Percentiles rank a stretch among this genome's conserved stretches.
These are phyloP conservation scores for Stramonita haemastoma DNA, from an alignment of 2,888 invertebrate species.

Conservation along the genomic window DNA sequence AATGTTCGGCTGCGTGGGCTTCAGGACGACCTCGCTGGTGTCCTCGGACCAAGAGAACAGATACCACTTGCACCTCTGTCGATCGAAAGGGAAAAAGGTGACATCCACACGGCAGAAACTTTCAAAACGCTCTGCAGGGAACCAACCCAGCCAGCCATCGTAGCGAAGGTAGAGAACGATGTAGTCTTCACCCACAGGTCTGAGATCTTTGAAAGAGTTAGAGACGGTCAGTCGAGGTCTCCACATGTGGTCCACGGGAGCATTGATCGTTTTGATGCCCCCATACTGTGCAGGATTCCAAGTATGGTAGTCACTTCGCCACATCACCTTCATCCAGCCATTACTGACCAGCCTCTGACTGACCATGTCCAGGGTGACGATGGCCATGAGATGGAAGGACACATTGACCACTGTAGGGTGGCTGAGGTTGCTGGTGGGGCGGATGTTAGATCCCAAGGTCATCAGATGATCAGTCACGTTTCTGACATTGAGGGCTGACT, in stretches of 20 bases:
- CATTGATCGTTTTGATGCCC: neutral
- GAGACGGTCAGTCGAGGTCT: conserved; percentile 2
- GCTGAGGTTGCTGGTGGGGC: conserved; percentile 7
- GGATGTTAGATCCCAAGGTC: neutral
- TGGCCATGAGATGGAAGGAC: conserved; percentile 30
- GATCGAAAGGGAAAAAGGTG: conserved; percentile 27
- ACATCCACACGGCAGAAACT: conserved; percentile 16
- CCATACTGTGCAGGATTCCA: conserved; percentile 28
- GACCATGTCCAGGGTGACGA: conserved; percentile 12
- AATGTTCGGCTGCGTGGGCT: neutral
- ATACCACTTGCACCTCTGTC: neutral
- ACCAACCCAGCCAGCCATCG: neutral
- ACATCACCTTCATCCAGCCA: conserved; percentile 18
- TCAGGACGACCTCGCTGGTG: neutral
- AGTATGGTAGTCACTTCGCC: neutral
- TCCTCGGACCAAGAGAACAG: neutral
- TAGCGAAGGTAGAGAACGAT: neutral
- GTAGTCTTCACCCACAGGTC: conserved; percentile 30
- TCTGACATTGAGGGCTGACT: conserved; percentile 30
- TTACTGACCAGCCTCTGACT: conserved; percentile 25
- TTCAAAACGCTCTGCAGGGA: conserved; percentile 15
- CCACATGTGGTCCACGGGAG: neutral
- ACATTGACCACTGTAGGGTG: neutral
- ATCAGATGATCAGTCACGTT: neutral
- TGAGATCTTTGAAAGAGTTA: conserved; percentile 30